Conservation (phyloP, 2,797 vertebrate genomes). For the Bryconaethiops microstoma region DNA sequence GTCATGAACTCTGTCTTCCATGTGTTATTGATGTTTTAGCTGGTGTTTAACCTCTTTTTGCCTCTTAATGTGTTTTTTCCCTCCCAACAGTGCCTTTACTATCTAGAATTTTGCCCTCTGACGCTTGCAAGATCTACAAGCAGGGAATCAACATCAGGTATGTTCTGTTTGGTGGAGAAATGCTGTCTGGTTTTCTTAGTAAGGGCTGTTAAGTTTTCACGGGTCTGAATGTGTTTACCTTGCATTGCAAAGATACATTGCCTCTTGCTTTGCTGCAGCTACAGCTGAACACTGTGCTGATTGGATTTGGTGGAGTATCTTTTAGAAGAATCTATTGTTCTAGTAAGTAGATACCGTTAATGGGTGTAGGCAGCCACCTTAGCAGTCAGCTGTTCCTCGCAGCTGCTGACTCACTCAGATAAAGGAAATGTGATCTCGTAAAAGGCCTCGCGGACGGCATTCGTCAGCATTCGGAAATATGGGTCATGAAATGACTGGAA, state of each 20-base stretch:
- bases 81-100: slow-evolving; percentile 92
- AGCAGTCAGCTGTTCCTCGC: background rate
- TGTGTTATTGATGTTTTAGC: background rate
- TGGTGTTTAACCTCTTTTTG: background rate
- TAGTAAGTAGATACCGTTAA: background rate
- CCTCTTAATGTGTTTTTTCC: background rate
- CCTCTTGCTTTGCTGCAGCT: background rate
- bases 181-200: background rate
- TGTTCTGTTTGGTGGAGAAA: slow-evolving; percentile 51
- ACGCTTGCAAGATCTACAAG: slow-evolving; percentile 99
- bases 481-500: slow-evolving; percentile 1
- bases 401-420: background rate
- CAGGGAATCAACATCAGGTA: slow-evolving; percentile 99
- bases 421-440: background rate
- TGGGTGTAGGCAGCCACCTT: background rate
- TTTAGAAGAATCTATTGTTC: background rate
- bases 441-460: background rate
- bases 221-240: background rate
- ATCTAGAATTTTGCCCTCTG: slow-evolving; percentile 98
- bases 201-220: background rate
- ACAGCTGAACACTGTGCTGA: too few relatives aligned
- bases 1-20: too few relatives aligned
- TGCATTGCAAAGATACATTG: too few relatives aligned
- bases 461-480: slow-evolving; percentile 23
- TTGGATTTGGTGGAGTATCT: background rate